These are phyloP conservation scores for Musca domestica DNA, from an alignment of 1,140 invertebrate species.

Conservation along the genomic window DNA sequence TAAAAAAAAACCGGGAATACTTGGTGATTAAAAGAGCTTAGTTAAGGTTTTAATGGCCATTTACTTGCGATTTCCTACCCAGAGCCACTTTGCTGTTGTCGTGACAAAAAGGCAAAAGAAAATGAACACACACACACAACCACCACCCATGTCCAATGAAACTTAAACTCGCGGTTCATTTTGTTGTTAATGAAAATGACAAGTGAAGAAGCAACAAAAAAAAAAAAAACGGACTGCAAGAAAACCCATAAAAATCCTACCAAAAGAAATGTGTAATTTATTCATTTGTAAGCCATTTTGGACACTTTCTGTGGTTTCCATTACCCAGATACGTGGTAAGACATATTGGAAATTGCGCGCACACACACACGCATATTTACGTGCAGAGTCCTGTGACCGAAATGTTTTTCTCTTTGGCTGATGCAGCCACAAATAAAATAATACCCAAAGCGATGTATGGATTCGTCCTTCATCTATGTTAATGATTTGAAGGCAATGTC, in stretches of 20 bases:
- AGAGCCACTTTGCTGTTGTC: no score
- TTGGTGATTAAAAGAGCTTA: slow-evolving; percentile 7
- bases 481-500: no score
- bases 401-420: no score
- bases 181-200: neutral
- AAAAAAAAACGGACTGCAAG: neutral
- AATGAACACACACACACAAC: no score
- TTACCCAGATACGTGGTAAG: neutral
- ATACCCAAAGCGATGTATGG: no score
- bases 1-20: neutral
- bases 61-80: neutral
- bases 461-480: no score
- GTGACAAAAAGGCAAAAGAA: no score
- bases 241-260: slow-evolving; percentile 7
- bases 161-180: no score
- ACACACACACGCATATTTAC: neutral
- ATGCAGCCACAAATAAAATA: no score
- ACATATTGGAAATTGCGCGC: neutral
- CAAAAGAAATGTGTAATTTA: slow-evolving; percentile 3
- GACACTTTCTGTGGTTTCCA: neutral
- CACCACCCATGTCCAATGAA: no score
- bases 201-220: neutral
- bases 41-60: slow-evolving; percentile 16
- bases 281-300: slow-evolving; percentile 10
- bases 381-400: no score